Conservation (phyloP, 2,113 vertebrate species). For the Heloderma charlesbogerti region DNA sequence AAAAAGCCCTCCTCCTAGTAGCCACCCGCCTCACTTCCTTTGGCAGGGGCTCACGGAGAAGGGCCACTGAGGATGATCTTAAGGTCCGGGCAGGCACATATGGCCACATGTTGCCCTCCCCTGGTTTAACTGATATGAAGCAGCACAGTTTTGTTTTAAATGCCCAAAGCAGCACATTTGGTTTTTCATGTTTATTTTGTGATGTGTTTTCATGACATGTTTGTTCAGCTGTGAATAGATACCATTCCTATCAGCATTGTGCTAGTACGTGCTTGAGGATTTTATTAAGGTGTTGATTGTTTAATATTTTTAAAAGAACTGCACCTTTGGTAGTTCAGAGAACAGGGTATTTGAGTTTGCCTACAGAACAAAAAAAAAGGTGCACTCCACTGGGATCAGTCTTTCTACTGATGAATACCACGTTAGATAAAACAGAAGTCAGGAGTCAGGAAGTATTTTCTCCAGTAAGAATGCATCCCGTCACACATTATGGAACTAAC, state of each 20-base stretch:
- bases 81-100: too few relatives aligned
- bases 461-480: neutral
- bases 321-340: neutral
- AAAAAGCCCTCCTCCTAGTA: too few relatives aligned
- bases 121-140: neutral
- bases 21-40: too few relatives aligned
- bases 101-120: neutral
- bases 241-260: neutral
- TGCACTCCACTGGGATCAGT: neutral
- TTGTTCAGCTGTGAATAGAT: neutral
- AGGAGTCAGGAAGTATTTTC: neutral
- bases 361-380: neutral
- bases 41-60: too few relatives aligned
- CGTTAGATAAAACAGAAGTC: neutral
- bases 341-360: neutral
- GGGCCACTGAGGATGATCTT: too few relatives aligned
- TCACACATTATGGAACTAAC: neutral
- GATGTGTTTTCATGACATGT: neutral
- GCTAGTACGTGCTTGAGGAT: neutral
- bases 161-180: neutral
- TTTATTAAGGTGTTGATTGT: neutral
- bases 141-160: conserved; percentile 3
- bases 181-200: neutral
- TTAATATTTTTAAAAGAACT: neutral
- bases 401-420: neutral